A percentile compares a stretch with the other conserved stretches of the same genome.
Conservation (phyloP, 2,113 vertebrate species). For the Zosterops pallidus region DNA sequence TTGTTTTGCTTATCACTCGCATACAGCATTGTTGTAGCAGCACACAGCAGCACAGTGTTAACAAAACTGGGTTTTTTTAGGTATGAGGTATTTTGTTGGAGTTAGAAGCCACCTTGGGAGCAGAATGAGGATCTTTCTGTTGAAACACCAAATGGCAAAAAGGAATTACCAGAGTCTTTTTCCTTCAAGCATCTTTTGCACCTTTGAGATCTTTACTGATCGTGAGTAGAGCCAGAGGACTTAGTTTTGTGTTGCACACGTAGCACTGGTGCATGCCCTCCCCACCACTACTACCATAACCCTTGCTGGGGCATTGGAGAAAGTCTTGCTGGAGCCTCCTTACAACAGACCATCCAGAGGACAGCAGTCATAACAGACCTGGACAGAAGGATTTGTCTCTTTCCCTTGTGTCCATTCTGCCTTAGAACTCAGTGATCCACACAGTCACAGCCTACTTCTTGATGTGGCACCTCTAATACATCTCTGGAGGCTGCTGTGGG, state of each 20-base stretch:
- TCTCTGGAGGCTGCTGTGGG: background rate
- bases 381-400: background rate
- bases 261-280: background rate
- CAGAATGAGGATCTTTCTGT: background rate
- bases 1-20: background rate
- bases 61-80: background rate
- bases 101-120: background rate
- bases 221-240: background rate
- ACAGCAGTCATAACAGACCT: background rate
- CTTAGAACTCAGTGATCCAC: background rate
- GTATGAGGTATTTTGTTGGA: background rate
- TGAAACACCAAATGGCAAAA: background rate
- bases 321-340: background rate
- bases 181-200: background rate
- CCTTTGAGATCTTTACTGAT: background rate
- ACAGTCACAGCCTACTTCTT: background rate
- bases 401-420: background rate
- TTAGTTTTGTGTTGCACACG: rapidly evolving
- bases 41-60: background rate
- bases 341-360: background rate
- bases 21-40: background rate
- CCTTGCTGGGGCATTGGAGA: background rate
- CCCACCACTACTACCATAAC: background rate
- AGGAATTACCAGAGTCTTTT: background rate
- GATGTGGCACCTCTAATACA: background rate